phyloP scores from a whole-genome alignment of 2,797 vertebrate genomes.

The Eulemur rubriventer region DNA sequence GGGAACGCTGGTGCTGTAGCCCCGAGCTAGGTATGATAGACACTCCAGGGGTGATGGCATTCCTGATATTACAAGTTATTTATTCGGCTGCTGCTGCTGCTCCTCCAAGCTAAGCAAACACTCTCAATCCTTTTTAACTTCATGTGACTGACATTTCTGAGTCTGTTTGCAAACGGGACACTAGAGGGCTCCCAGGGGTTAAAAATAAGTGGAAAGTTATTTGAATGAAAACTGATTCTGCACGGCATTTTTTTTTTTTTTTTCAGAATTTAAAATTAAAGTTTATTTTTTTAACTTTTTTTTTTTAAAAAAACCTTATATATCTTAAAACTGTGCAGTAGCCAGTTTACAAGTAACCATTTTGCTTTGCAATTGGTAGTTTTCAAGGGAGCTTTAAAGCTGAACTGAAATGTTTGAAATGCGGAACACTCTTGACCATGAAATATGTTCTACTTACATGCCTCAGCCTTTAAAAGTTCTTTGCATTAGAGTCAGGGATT shows the following conservation, averaged over 20 bases:
- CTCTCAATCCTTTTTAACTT: background rate
- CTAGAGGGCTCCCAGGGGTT: slow-evolving; percentile 86
- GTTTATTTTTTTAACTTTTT: slow-evolving; percentile 54
- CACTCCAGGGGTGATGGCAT: background rate
- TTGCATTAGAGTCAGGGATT: slow-evolving; percentile 76
- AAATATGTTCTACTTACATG: slow-evolving; percentile 74
- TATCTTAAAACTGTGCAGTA: slow-evolving; percentile 58
- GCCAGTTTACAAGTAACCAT: slow-evolving; percentile 61
- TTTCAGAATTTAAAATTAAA: slow-evolving; percentile 82
- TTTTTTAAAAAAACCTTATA: background rate
- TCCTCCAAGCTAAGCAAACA: background rate
- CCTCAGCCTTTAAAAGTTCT: slow-evolving; percentile 75
- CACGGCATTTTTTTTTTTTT: slow-evolving; percentile 70
- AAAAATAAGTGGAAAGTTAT: slow-evolving; percentile 77
- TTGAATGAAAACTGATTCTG: slow-evolving; percentile 74
- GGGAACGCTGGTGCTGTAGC: background rate
- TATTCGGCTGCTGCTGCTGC: background rate
- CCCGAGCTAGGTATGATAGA: background rate
- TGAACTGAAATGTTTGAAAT: slow-evolving; percentile 73
- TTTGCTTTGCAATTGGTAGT: slow-evolving; percentile 57
- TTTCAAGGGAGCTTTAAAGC: slow-evolving; percentile 66
- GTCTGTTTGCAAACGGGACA: slow-evolving; percentile 67
- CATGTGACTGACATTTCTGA: slow-evolving; percentile 30
- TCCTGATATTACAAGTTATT: background rate
- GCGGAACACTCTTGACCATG: slow-evolving; percentile 71